phyloP scores from a whole-genome alignment of 2,888 invertebrate genomes.

The Azorinus chamasolen region DNA sequence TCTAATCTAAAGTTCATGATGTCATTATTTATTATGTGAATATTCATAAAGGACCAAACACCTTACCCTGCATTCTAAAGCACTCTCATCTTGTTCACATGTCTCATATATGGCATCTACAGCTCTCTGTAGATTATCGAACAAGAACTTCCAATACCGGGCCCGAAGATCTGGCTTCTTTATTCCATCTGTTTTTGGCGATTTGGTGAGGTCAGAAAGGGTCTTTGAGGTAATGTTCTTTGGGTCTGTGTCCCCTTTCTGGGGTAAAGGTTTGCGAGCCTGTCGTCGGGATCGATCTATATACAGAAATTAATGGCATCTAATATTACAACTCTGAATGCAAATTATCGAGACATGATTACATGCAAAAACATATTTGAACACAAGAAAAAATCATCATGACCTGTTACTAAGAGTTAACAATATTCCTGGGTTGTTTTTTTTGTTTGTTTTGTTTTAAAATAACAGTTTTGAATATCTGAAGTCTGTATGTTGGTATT shows the following conservation, averaged over 20 bases:
- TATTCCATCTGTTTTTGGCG: conserved; percentile 78
- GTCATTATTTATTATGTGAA: too few species aligned
- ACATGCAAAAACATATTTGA: too few species aligned
- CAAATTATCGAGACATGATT: too few species aligned
- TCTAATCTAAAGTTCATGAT: too few species aligned
- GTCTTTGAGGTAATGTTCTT: conserved; percentile 38
- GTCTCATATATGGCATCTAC: conserved; percentile 98
- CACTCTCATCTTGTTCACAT: conserved; percentile 97
- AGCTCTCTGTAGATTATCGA: conserved; percentile 96
- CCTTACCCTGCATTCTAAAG: conserved; percentile 92
- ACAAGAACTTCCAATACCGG: conserved; percentile 97
- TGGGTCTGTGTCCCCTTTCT: conserved; percentile 18
- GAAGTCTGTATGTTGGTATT: too few species aligned
- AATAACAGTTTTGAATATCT: too few species aligned
- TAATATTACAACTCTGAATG: too few species aligned
- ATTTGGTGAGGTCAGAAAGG: conserved; percentile 73
- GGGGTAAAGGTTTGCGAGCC: conserved; percentile 45
- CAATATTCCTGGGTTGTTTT: too few species aligned
- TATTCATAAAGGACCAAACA: too few species aligned
- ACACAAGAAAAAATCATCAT: too few species aligned
- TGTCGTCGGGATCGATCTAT: conserved; percentile 68
- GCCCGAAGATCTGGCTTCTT: conserved; percentile 91
- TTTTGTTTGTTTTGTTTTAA: too few species aligned
- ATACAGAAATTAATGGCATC: neutral
- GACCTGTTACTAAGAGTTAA: too few species aligned